phyloP scores from a whole-genome alignment of 2,888 invertebrate species.

The Carterocephalus palaemon region DNA sequence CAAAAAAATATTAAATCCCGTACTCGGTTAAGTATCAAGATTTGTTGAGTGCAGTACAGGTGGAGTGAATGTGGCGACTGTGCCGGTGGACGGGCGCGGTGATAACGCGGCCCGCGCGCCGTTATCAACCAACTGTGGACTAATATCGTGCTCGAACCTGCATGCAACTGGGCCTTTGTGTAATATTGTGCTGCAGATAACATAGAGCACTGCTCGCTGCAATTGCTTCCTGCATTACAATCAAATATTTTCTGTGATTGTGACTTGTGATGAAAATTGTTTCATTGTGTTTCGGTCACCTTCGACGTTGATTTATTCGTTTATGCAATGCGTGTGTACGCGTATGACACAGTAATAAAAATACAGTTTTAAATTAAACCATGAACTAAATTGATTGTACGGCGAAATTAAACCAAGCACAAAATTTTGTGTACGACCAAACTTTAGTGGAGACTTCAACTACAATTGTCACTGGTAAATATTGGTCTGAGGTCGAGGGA shows the following conservation, averaged over 20 bases:
- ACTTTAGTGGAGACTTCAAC: too few relatives aligned
- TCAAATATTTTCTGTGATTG: constrained; percentile 14
- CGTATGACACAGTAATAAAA: too few relatives aligned
- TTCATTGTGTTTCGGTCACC: too few relatives aligned
- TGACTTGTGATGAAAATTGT: too few relatives aligned
- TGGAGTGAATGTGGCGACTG: constrained; percentile 70
- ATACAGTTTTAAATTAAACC: too few relatives aligned
- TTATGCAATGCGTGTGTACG: too few relatives aligned
- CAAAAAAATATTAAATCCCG: background rate
- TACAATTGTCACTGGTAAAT: too few relatives aligned
- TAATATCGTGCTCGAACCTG: constrained; percentile 35
- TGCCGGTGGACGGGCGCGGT: constrained; percentile 66
- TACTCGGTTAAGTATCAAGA: constrained; percentile 41
- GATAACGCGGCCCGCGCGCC: constrained; percentile 59
- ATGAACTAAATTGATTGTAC: too few relatives aligned
- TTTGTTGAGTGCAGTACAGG: constrained; percentile 32
- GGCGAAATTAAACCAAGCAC: too few relatives aligned
- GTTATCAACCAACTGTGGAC: constrained; percentile 54
- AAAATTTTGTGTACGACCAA: too few relatives aligned
- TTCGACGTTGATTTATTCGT: background rate
- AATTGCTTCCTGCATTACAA: constrained; percentile 23
- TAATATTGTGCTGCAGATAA: constrained; percentile 28
- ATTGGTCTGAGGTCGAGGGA: too few relatives aligned
- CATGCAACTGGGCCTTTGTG: constrained; percentile 34
- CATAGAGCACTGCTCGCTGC: constrained; percentile 9